phyloP scores from a whole-genome alignment of 1,140 invertebrate genomes.

The Venustaconcha ellipsiformis region DNA sequence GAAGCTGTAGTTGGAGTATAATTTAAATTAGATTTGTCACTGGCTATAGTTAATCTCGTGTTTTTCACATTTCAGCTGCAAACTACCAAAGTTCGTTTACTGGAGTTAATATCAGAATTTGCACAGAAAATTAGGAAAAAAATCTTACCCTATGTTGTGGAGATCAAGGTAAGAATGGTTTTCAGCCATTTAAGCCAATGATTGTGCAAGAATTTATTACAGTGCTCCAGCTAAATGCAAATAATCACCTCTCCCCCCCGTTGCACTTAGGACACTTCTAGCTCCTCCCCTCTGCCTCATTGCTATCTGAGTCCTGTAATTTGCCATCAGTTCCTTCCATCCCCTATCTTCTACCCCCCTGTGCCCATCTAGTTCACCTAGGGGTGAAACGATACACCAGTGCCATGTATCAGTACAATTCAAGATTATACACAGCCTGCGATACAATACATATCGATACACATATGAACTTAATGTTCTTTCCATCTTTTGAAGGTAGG shows the following conservation, averaged over 20 bases:
- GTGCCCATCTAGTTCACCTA: too few relatives aligned
- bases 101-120: conserved; percentile 54
- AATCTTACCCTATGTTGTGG: conserved; percentile 57
- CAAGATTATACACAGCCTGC: too few relatives aligned
- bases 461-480: too few relatives aligned
- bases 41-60: neutral
- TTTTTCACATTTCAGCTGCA: conserved; percentile 49
- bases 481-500: too few relatives aligned
- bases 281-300: neutral
- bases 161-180: conserved; percentile 56
- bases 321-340: too few relatives aligned
- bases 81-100: conserved; percentile 42
- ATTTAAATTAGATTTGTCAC: neutral
- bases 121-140: conserved; percentile 55
- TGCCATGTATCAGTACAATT: too few relatives aligned
- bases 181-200: neutral
- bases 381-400: too few relatives aligned
- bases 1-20: neutral
- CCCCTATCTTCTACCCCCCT: too few relatives aligned
- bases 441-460: too few relatives aligned
- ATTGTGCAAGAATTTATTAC: neutral
- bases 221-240: too few relatives aligned
- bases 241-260: neutral
- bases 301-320: too few relatives aligned
- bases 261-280: neutral